Evolutionary conservation across 2,113 vertebrate species (phyloP), one percentile per base, ranked within the genome.

Genomic region (Gopherus flavomarginatus): DNA sequence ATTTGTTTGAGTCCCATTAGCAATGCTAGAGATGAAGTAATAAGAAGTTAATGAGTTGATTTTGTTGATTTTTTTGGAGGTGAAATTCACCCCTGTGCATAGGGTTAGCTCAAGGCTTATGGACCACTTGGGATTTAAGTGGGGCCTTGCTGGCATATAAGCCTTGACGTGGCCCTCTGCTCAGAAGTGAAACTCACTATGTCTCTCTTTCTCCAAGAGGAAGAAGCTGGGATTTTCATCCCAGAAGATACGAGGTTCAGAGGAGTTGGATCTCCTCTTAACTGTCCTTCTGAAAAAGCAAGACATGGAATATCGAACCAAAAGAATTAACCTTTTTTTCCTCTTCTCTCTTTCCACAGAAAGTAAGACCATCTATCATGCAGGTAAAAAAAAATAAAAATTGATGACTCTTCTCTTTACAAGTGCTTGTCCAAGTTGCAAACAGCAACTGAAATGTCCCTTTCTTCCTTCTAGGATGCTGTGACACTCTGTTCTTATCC

Each of bases 401-500:
- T 26, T 90, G 4, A 17, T 42, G 0, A 53, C 2, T 90, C 22
- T 91, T 89, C 9, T 47, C 92, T 94, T 65, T 91, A 87, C 7
- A 96, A 62, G 4, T 93, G 26, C 44, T 56, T 83, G 0, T 86
- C 87, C 77, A 87, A 93, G n/a, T 83, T 94, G 81, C 88, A 78
- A 59, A 8, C 49, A 52, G 54, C 42, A 95, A 57, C 24, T n/a
- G 11, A 81, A 89, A 9, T 87, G 19, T 96, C 77, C 92, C 53
- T 90, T 27, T 29, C 65, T 91, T 90, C 79, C 24, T 97, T 97
- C 50, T 97, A 99, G 99, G 99, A 98, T 85, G 95, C 99, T 87
- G 99, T 99, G 93, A 99, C 99, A 16, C 98, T 99, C 91, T 99
- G 99, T 98, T 99, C 99, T 98, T 99, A 99, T 72, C 99, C 99